A percentile compares a stretch with the other conserved stretches of the same genome.
phyloP scores from a whole-genome alignment of 2,797 vertebrate species.

The Eleutherodactylus coqui region DNA sequence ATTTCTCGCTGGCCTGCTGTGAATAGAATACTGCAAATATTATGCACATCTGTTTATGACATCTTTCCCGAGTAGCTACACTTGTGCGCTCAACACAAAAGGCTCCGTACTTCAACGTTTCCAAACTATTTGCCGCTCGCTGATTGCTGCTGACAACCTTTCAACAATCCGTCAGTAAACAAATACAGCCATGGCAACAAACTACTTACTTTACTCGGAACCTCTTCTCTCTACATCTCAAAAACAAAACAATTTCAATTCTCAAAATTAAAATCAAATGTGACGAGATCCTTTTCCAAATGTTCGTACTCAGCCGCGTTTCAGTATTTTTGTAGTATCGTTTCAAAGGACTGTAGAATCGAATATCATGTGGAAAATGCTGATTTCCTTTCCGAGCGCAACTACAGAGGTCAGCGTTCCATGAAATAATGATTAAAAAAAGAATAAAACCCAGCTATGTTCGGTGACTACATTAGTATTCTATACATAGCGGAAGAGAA shows the following conservation, averaged over 20 bases:
- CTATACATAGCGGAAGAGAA: neutral
- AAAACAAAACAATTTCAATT: constrained; percentile 44
- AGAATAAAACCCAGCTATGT: neutral
- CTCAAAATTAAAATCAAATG: constrained; percentile 57
- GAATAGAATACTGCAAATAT: constrained; percentile 53
- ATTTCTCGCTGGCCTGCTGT: constrained; percentile 49
- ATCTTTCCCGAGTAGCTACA: constrained; percentile 42
- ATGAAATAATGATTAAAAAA: neutral
- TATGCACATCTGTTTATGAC: constrained; percentile 62
- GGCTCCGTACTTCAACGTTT: constrained; percentile 37
- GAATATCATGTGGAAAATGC: neutral
- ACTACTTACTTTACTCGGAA: constrained; percentile 37
- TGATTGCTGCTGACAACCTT: constrained; percentile 62
- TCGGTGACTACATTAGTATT: neutral
- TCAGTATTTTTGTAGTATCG: neutral
- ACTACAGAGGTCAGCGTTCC: no score
- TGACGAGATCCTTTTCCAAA: constrained; percentile 33
- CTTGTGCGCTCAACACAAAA: constrained; percentile 42
- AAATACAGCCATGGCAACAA: constrained; percentile 60
- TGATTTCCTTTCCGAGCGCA: neutral
- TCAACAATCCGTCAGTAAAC: constrained; percentile 59
- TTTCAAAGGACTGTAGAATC: neutral
- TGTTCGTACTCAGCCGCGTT: constrained; percentile 16
- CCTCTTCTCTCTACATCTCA: constrained; percentile 6
- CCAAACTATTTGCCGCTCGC: constrained; percentile 27